phyloP scores from a whole-genome alignment of 2,888 invertebrate genomes.

The Synergus umbraculus region DNA sequence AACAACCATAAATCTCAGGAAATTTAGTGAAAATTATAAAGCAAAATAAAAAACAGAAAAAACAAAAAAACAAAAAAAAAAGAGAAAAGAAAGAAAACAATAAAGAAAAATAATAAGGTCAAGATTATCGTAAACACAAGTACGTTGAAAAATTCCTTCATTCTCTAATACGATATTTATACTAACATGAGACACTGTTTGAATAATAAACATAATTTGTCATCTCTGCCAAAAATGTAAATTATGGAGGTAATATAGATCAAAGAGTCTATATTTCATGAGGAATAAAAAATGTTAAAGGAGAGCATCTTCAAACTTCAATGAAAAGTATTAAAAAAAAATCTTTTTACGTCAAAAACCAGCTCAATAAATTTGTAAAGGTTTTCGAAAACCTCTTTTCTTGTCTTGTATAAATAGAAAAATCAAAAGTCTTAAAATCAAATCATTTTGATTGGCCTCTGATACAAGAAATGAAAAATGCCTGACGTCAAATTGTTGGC shows the following conservation, averaged over 20 bases:
- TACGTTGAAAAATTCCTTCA: background rate
- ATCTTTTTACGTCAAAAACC: too few species aligned
- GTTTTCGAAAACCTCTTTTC: too few species aligned
- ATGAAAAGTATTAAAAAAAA: too few species aligned
- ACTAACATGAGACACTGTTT: background rate
- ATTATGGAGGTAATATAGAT: background rate
- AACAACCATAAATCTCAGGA: background rate
- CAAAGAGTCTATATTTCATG: background rate
- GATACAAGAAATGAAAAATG: slow-evolving; percentile 1
- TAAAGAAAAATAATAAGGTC: background rate
- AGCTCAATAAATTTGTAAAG: too few species aligned
- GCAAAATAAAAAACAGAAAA: background rate
- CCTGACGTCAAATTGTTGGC: background rate
- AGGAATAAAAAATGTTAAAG: too few species aligned
- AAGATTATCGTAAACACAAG: background rate
- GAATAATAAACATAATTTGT: background rate
- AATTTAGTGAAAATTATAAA: background rate
- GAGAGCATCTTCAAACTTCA: too few species aligned
- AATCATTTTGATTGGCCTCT: background rate
- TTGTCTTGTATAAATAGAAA: too few species aligned
- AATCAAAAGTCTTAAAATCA: too few species aligned
- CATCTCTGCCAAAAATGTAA: background rate
- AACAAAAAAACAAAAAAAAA: too few species aligned
- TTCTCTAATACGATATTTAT: background rate
- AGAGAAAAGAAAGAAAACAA: background rate